Evolutionary conservation across 1,140 invertebrate genomes (phyloP), one percentile per base, ranked within the genome.

Genomic region (Tetramorium parvispinum): DNA sequence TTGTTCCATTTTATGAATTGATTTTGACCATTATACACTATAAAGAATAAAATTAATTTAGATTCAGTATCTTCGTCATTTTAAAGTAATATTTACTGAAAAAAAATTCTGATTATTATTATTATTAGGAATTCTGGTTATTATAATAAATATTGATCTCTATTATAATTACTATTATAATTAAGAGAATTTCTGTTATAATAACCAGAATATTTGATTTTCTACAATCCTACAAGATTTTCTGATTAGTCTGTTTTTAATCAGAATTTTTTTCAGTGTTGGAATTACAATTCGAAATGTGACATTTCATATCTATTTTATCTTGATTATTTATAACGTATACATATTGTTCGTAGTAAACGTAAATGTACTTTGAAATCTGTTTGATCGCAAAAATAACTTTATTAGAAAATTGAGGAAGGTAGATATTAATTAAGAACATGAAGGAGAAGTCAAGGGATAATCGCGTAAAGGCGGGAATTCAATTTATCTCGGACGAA

Each of bases 401-500:
- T 82, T 75, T 37, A 49, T 75, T 46, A 21, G 78, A 53, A 70
- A 53, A 24, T 57, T n/a, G 37, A 73, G 18, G 24, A 24, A 32
- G 16, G 27, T 57, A 21, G 53, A 49, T 75, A 61, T 83, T 83
- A 83, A 83, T 83, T 83, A 83, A 53, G 10, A 73, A 75, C 3
- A 51, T n/a, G 68, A 24, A 59, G 3, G 11, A 32, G 27, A 18
- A 37, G 53, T 37, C 66, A 59, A 32, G 27, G 40, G 79, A 59
- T 73, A 59, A 82, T 73, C 68, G 24, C 27, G 24, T 75, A 83
- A 73, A 73, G 40, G 40, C 53, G 68, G 27, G 79, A 83, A 83
- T 75, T 59, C 40, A 75, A 83, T 83, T 83, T 83, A 83, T 75
- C 79, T 49, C 24, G n/a, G 18, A 59, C 13, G 70, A 73, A 73